Conservation (phyloP, 1,140 invertebrate species). For the Tetragonula clypearis region DNA sequence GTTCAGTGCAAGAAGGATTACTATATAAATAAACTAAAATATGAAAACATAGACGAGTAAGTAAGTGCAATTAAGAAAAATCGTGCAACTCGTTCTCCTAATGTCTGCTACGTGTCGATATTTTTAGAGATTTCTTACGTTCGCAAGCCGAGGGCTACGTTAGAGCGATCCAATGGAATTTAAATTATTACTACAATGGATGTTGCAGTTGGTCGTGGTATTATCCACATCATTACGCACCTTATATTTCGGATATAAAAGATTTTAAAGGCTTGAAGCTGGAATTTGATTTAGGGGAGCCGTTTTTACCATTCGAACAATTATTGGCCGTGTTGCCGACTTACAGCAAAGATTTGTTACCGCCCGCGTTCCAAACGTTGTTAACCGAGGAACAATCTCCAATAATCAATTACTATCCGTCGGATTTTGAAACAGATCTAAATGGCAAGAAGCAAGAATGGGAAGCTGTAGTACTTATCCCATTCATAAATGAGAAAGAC, state of each 20-base stretch:
- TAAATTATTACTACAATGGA: slow-evolving; percentile 98
- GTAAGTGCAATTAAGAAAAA: slow-evolving; percentile 79
- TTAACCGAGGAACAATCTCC: slow-evolving; percentile 92
- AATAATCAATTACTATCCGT: slow-evolving; percentile 95
- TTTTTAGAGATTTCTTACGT: slow-evolving; percentile 87
- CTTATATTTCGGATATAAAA: slow-evolving; percentile 96
- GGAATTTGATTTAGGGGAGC: slow-evolving; percentile 91
- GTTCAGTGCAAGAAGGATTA: slow-evolving; percentile 93
- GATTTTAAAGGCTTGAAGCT: slow-evolving; percentile 89
- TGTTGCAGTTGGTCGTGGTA: slow-evolving; percentile 99
- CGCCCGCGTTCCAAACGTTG: slow-evolving; percentile 90
- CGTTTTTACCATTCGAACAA: slow-evolving; percentile 98
- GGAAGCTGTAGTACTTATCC: slow-evolving; percentile 98
- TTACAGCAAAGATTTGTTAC: slow-evolving; percentile 91
- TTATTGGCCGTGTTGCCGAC: slow-evolving; percentile 95
- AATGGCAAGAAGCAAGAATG: slow-evolving; percentile 98
- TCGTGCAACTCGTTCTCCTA: background rate
- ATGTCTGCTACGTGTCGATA: background rate
- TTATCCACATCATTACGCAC: slow-evolving; percentile 98
- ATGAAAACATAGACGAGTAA: slow-evolving; percentile 87
- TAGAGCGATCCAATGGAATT: slow-evolving; percentile 96
- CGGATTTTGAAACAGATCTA: slow-evolving; percentile 93
- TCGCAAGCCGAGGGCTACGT: slow-evolving; percentile 95
- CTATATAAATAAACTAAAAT: slow-evolving; percentile 95
- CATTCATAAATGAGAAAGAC: slow-evolving; percentile 93